phyloP scores from a whole-genome alignment of 2,797 vertebrate genomes.

The Diplodus sargus region DNA sequence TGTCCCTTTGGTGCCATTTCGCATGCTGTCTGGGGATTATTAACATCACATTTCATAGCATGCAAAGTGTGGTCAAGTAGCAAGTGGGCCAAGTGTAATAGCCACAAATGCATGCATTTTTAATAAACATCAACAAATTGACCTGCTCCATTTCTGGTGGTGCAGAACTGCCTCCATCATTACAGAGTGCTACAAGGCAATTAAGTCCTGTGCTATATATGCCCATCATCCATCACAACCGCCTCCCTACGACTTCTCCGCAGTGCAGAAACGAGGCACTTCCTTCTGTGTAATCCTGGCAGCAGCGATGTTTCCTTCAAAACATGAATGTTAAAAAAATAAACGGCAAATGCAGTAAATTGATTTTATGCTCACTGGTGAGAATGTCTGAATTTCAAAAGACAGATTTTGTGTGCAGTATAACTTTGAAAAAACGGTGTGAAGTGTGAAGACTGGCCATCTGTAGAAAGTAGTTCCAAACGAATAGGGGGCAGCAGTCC shows the following conservation, averaged over 20 bases:
- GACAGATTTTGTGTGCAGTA: neutral
- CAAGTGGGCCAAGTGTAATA: constrained; percentile 7
- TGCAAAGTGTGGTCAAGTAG: constrained; percentile 6
- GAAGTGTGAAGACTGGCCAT: too few species aligned
- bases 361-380: neutral
- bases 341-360: neutral
- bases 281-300: neutral
- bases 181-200: constrained; percentile 21
- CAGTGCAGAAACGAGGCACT: neutral
- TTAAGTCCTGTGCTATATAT: neutral
- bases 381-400: neutral
- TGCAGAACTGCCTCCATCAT: constrained; percentile 14
- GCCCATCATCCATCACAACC: constrained; percentile 11
- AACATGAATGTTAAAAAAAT: neutral
- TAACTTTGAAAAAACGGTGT: neutral
- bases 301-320: neutral
- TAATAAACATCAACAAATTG: constrained; percentile 32
- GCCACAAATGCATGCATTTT: constrained; percentile 32
- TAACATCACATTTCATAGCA: neutral
- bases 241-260: neutral
- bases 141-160: constrained; percentile 26
- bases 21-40: constrained; percentile 7
- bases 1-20: neutral
- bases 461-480: too few species aligned
- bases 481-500: too few species aligned